Evolutionary conservation across 1,140 invertebrate genomes (phyloP).

Genomic region (Tribolium castaneum): DNA sequence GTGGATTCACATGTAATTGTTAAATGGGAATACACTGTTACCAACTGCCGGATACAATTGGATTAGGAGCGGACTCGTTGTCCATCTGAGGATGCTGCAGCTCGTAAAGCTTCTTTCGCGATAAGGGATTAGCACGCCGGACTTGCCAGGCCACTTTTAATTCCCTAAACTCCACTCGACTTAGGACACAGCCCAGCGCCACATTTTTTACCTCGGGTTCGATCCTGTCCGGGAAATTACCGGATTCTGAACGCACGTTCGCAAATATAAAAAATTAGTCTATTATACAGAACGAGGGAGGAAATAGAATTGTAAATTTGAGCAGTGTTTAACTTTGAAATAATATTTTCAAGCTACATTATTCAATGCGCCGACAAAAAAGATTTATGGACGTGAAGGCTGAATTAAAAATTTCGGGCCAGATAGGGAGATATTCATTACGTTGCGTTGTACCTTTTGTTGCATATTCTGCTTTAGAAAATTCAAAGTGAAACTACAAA

Average conservation of each 20-base stretch:
- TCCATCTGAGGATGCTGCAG: conserved; percentile 26
- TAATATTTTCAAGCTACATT: conserved; percentile 33
- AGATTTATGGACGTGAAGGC: conserved; percentile 11
- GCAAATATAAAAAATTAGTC: conserved; percentile 5
- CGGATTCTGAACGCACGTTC: background rate
- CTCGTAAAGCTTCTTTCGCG: conserved; percentile 26
- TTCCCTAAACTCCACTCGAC: conserved; percentile 19
- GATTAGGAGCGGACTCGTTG: conserved; percentile 25
- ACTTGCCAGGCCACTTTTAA: conserved; percentile 28
- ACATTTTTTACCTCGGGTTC: background rate
- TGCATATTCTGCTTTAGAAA: conserved; percentile 28
- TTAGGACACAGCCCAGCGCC: background rate
- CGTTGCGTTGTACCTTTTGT: background rate
- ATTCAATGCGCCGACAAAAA: conserved; percentile 30
- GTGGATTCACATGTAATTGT: conserved; percentile 40
- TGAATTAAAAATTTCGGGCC: conserved; percentile 25
- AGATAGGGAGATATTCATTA: conserved; percentile 34
- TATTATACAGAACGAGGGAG: background rate
- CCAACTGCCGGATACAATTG: conserved; percentile 32
- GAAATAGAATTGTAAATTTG: conserved; percentile 35
- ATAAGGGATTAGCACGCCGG: conserved; percentile 31
- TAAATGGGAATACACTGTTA: conserved; percentile 39
- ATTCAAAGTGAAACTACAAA: conserved; percentile 21
- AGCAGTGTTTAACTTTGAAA: conserved; percentile 32
- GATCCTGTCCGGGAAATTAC: background rate